These are phyloP conservation scores for Dryadula phaetusa DNA, from an alignment of 2,888 invertebrate genomes.

Conservation along the genomic window DNA sequence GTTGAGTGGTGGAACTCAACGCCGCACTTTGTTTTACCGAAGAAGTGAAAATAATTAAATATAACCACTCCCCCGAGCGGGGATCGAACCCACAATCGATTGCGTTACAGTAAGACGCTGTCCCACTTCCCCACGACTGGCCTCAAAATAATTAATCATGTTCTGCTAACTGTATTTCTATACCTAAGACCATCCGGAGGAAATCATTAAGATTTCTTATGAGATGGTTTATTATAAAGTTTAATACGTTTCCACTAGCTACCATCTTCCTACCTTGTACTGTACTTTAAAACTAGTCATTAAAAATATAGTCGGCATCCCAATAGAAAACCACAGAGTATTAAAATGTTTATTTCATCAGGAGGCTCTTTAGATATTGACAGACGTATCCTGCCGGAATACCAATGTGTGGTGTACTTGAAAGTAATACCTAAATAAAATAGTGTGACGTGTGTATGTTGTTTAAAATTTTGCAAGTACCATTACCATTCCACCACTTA, in stretches of 20 bases:
- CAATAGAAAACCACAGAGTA: conserved; percentile 50
- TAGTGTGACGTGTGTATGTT: background rate
- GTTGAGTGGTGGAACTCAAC: too few relatives aligned
- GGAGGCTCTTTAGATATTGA: conserved; percentile 54
- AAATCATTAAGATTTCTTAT: conserved; percentile 29
- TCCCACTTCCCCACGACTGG: too few relatives aligned
- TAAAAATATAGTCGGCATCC: background rate
- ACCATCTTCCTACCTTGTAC: background rate
- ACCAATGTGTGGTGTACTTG: conserved; percentile 24
- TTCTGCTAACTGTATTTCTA: background rate
- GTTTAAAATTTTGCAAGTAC: background rate
- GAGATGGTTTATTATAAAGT: conserved; percentile 57
- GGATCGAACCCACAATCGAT: too few relatives aligned
- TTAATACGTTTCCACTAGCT: conserved; percentile 19
- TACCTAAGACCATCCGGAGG: conserved; percentile 5
- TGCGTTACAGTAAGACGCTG: too few relatives aligned
- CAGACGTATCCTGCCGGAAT: conserved; percentile 60
- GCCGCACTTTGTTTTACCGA: too few relatives aligned
- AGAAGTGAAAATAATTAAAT: too few relatives aligned
- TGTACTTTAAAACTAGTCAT: conserved; percentile 9
- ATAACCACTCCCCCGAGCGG: too few relatives aligned
- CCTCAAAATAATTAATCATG: background rate
- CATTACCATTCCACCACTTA: background rate
- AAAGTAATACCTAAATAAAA: conserved; percentile 8
- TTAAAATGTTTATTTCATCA: conserved; percentile 66